Evolutionary conservation across 1,140 invertebrate species (phyloP).

Genomic region (Thaumetopoea pityocampa): DNA sequence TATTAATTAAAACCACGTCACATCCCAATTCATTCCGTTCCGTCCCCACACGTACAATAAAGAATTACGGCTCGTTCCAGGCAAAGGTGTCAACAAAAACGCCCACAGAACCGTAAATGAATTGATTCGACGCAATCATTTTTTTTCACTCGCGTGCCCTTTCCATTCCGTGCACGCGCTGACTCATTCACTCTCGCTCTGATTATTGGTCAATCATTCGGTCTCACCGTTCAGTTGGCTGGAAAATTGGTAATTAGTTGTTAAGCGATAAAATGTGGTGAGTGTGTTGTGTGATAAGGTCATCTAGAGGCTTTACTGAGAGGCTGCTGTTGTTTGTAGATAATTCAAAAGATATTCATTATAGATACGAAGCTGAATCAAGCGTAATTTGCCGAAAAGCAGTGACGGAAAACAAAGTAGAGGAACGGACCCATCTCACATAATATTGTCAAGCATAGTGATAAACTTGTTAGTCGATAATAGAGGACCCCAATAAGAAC

Average conservation of each 20-base stretch:
- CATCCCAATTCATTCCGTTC: conserved; percentile 8
- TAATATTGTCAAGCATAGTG: too few species aligned
- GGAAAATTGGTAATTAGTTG: conserved; percentile 72
- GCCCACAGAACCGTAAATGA: conserved; percentile 48
- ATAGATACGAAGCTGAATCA: too few species aligned
- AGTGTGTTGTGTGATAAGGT: conserved; percentile 17
- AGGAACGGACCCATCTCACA: too few species aligned
- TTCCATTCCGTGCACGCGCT: conserved; percentile 23
- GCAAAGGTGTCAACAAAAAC: conserved; percentile 59
- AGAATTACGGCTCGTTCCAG: too few species aligned
- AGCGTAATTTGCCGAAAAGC: too few species aligned
- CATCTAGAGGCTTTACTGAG: conserved; percentile 1
- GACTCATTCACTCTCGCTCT: conserved; percentile 45
- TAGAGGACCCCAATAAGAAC: too few species aligned
- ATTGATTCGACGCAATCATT: conserved; percentile 65
- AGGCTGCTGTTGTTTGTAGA: too few species aligned
- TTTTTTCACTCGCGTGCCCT: conserved; percentile 54
- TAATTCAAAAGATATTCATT: too few species aligned
- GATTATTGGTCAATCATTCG: conserved; percentile 70
- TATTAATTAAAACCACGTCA: conserved; percentile 47
- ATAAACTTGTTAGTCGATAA: too few species aligned
- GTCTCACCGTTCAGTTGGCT: conserved; percentile 65
- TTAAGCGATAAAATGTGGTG: conserved; percentile 54
- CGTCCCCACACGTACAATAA: conserved; percentile 32
- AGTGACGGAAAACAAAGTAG: too few species aligned